Percentiles rank a stretch among this genome's conserved stretches.
These are phyloP conservation scores for Drosophila ananassae DNA, from an alignment of 1,140 invertebrate genomes.

Conservation along the genomic window DNA sequence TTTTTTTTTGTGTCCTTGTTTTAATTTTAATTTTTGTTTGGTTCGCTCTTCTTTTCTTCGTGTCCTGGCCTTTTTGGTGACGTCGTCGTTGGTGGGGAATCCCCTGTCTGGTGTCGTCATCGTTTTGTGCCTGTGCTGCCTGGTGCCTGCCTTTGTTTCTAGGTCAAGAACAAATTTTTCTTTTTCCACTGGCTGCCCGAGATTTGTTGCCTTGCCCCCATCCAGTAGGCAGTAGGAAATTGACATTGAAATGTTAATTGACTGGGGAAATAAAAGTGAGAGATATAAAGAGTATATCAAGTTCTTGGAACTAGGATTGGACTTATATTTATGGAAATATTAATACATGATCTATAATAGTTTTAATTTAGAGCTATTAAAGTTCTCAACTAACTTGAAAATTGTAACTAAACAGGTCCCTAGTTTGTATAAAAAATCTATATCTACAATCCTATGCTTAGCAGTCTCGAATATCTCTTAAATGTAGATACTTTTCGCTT, in stretches of 20 bases:
- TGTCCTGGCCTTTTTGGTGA: slow-evolving; percentile 65
- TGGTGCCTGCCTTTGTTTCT: slow-evolving; percentile 66
- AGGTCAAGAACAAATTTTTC: slow-evolving; percentile 81
- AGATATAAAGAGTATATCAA: not conserved
- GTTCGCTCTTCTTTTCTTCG: slow-evolving; percentile 66
- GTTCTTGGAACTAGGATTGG: not conserved
- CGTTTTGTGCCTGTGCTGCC: slow-evolving; percentile 44
- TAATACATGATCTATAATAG: no score
- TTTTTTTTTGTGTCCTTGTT: slow-evolving; percentile 79
- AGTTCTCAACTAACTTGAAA: no score
- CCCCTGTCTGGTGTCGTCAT: slow-evolving; percentile 69
- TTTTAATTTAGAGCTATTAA: no score
- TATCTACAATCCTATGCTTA: slow-evolving; percentile 4
- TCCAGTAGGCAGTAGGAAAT: slow-evolving; percentile 10
- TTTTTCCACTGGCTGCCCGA: slow-evolving; percentile 45
- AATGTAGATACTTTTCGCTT: slow-evolving; percentile 51
- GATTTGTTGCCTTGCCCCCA: slow-evolving; percentile 3
- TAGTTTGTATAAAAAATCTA: not conserved
- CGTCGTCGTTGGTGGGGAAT: slow-evolving; percentile 46
- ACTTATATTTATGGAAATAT: no score
- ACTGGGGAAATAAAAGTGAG: slow-evolving; percentile 2
- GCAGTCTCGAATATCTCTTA: slow-evolving; percentile 39
- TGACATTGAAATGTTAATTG: slow-evolving; percentile 65
- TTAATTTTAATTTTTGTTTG: slow-evolving; percentile 83
- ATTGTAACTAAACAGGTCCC: not conserved